These are phyloP conservation scores for Drosophila sproati DNA, from an alignment of 1,140 invertebrate genomes.

Conservation along the genomic window DNA sequence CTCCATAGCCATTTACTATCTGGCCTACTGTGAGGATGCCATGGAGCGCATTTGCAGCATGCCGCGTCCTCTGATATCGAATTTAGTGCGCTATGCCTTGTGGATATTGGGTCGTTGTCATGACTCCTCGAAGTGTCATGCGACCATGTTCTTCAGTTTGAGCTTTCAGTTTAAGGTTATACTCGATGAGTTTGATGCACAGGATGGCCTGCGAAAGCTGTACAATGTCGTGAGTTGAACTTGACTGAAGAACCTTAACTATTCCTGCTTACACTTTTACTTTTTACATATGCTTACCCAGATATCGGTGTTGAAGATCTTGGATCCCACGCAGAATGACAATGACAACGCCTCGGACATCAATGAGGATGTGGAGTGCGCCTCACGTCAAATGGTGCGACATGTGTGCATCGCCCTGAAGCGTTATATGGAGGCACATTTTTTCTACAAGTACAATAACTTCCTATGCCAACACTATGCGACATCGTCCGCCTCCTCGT, in stretches of 20 bases:
- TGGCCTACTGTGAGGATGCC: conserved; percentile 98
- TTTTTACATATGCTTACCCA: conserved; percentile 64
- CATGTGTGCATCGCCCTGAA: conserved; percentile 96
- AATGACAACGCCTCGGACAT: conserved; percentile 87
- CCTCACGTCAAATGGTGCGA: conserved; percentile 96
- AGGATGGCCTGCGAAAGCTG: conserved; percentile 96
- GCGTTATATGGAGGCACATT: conserved; percentile 96
- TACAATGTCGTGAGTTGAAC: conserved; percentile 93
- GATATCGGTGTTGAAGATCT: conserved; percentile 90
- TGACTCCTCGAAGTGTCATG: conserved; percentile 97
- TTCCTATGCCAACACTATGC: conserved; percentile 87
- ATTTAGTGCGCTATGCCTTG: conserved; percentile 93
- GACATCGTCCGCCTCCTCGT: conserved; percentile 36
- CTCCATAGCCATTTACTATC: conserved; percentile 97
- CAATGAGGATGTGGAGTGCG: conserved; percentile 96
- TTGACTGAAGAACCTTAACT: not conserved
- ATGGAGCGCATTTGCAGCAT: conserved; percentile 97
- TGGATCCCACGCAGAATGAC: conserved; percentile 88
- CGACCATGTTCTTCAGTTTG: conserved; percentile 98
- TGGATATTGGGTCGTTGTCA: conserved; percentile 98
- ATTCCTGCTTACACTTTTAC: not conserved
- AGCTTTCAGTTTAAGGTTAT: conserved; percentile 96
- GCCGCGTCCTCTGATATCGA: conserved; percentile 90
- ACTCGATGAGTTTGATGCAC: conserved; percentile 95
- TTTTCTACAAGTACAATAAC: conserved; percentile 93